A percentile compares a stretch with the other conserved stretches of the same genome.
Evolutionary conservation across 2,113 vertebrate genomes (phyloP).

Genomic region (Taxidea taxus): DNA sequence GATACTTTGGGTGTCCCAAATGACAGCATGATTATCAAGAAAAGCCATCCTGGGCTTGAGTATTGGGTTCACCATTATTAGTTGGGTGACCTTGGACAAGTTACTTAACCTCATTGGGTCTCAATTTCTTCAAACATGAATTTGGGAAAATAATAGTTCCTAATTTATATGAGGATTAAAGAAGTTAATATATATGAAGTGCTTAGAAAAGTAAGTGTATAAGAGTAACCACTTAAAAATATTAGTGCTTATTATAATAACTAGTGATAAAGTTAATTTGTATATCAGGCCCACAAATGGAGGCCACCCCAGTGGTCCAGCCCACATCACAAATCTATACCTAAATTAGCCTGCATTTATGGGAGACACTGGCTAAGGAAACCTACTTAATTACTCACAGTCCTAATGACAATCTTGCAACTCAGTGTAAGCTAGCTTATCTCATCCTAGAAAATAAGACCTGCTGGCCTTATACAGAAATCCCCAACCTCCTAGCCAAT

Average conservation of each 20-base stretch:
- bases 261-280: not conserved
- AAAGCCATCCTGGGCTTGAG: not conserved
- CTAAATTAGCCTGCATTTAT: not conserved
- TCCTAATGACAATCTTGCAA: not conserved
- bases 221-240: not conserved
- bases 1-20: not conserved
- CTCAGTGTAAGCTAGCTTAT: not conserved
- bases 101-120: not conserved
- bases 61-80: not conserved
- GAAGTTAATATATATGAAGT: not conserved
- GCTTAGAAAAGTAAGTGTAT: not conserved
- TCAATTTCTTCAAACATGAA: not conserved
- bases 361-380: not conserved
- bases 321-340: not conserved
- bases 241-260: not conserved
- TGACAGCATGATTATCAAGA: not conserved
- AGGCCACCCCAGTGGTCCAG: not conserved
- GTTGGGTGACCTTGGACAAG: not conserved
- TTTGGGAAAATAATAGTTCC: not conserved
- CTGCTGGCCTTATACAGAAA: not conserved
- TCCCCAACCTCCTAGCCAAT: not conserved
- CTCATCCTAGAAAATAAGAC: not conserved
- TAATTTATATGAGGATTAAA: not conserved
- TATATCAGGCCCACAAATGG: not conserved
- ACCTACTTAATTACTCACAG: not conserved